These are phyloP conservation scores for Terebella lapidaria DNA, from an alignment of 2,888 invertebrate species.

Conservation along the genomic window DNA sequence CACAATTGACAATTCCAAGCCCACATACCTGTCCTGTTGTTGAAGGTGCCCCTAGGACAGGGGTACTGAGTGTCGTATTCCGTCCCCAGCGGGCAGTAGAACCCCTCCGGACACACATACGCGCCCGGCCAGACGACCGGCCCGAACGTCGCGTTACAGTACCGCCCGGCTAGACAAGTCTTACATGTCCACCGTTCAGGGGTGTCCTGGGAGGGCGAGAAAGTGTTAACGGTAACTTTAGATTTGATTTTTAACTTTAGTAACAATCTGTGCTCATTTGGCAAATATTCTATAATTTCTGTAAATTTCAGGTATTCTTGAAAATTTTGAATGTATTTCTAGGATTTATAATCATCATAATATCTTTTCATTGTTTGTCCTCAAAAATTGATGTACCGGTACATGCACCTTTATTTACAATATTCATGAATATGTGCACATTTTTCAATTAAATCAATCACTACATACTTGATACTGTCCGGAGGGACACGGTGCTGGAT, in stretches of 20 bases:
- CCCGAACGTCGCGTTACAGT: slow-evolving; percentile 45
- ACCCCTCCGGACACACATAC: slow-evolving; percentile 44
- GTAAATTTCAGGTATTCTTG: too few relatives aligned
- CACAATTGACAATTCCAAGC: too few relatives aligned
- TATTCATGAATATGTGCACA: too few relatives aligned
- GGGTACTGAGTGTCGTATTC: slow-evolving; percentile 35
- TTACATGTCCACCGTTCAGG: slow-evolving; percentile 35
- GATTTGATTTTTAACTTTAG: neutral
- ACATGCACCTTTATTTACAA: too few relatives aligned
- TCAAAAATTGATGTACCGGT: too few relatives aligned
- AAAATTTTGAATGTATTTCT: too few relatives aligned
- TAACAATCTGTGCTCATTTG: too few relatives aligned
- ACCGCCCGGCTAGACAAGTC: slow-evolving; percentile 40
- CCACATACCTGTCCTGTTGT: slow-evolving; percentile 49
- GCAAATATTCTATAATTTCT: too few relatives aligned
- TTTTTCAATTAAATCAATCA: neutral
- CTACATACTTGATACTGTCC: slow-evolving; percentile 45
- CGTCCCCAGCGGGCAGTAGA: slow-evolving; percentile 47
- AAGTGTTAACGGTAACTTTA: too few relatives aligned
- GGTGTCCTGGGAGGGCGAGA: slow-evolving; percentile 11
- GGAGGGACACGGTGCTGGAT: slow-evolving; percentile 39
- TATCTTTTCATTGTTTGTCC: too few relatives aligned
- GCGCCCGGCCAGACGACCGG: slow-evolving; percentile 38
- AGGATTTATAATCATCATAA: too few relatives aligned
- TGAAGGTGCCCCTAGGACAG: slow-evolving; percentile 46